phyloP scores from a whole-genome alignment of 2,113 vertebrate genomes.

The Daphoenositta chrysoptera region DNA sequence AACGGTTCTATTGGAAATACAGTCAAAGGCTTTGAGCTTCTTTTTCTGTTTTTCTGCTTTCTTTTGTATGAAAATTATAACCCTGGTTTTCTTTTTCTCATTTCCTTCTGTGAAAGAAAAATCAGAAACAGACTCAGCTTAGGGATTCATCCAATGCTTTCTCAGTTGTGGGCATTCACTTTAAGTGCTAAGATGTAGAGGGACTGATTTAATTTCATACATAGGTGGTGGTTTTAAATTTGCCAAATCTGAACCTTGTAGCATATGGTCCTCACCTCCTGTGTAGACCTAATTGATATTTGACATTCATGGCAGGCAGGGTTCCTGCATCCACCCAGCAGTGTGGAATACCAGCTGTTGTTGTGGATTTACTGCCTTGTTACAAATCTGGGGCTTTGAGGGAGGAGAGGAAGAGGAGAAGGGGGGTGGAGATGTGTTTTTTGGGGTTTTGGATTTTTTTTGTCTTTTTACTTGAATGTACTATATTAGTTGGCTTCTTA shows the following conservation, averaged over 20 bases:
- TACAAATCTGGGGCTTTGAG: background rate
- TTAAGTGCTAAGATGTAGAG: background rate
- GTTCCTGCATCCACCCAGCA: background rate
- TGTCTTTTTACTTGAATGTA: background rate
- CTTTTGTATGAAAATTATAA: background rate
- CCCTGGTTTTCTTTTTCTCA: background rate
- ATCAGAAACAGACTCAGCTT: background rate
- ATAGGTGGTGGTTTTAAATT: background rate
- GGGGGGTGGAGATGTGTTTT: background rate
- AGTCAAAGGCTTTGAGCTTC: background rate
- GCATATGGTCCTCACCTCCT: background rate
- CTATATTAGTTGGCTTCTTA: background rate
- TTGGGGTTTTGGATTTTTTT: background rate
- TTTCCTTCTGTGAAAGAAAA: background rate
- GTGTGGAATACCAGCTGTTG: background rate
- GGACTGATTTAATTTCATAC: background rate
- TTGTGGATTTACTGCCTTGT: background rate
- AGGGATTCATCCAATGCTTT: background rate
- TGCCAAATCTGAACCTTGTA: background rate
- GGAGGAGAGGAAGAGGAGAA: background rate
- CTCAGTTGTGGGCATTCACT: background rate
- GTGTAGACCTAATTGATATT: background rate
- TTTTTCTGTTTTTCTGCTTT: background rate
- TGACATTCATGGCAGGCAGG: background rate
- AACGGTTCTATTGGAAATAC: background rate